Evolutionary conservation across 2,797 vertebrate genomes (phyloP), one percentile per base, ranked within the genome.

Genomic region (Cryptoblepharus egeriae): DNA sequence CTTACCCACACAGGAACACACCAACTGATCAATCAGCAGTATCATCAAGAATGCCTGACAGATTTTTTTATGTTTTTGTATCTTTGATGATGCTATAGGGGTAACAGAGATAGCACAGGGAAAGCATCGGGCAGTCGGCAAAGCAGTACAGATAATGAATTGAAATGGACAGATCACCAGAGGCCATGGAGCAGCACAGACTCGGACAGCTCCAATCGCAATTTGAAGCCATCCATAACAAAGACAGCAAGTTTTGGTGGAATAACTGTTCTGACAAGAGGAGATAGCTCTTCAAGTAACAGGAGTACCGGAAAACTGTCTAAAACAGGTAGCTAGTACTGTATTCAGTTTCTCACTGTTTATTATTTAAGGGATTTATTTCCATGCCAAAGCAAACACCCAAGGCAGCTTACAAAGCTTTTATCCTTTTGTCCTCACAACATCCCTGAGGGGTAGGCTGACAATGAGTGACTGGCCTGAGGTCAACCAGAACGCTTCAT

Each of bases 131-230:
- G 98, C 91, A 98, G 98, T 93, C 96, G 97, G 32, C 98, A 99
- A 92, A 99, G 98, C 95, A 99, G 98, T 92, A 97, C 96, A 0
- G 98, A 99, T 88, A 96, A 96, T 0, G 98, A 99, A 86, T 91
- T 96, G 91, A 96, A 95, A 90, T 94, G 96, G 97, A 91, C 95
- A 74, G 98, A 98, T 85, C 96, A 97, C 86, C 97, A 97, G 76
- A 95, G 95, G 87, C 97, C 98, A 32, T 99, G 98, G 98, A 99
- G 98, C 96, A 99, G 98, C 96, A 98, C 97, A 0, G 98, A 99
- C 85, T 99, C 98, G 0, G 98, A 99, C 89, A 98, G 97, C 83
- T 97, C 98, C 69, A 95, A 95, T 90, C 97, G 97, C 64, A 96
- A 96, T 82, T 92, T 96, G 85, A 97, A 96, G 93, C 95, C 96